Evolutionary conservation across 2,888 invertebrate species (phyloP).

Genomic region (Endotricha flammealis): DNA sequence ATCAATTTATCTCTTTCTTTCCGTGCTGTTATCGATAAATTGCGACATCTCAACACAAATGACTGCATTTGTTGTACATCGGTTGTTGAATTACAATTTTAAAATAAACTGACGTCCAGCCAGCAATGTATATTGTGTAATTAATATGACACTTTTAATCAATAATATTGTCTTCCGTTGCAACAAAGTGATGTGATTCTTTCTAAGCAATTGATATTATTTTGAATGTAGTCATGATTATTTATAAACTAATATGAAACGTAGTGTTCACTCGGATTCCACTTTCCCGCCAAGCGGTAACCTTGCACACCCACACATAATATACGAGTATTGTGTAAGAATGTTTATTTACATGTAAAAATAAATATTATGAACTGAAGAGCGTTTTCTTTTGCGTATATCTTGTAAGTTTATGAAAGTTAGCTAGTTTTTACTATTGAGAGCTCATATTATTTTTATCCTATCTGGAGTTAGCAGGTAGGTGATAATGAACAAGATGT

Average conservation of each 20-base stretch:
- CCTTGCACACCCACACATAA: conserved; percentile 63
- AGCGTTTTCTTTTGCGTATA: too few relatives aligned
- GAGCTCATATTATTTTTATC: too few relatives aligned
- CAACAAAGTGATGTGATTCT: too few relatives aligned
- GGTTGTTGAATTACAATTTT: conserved; percentile 17
- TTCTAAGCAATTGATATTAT: too few relatives aligned
- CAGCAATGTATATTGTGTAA: conserved; percentile 14
- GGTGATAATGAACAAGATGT: too few relatives aligned
- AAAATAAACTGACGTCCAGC: neutral
- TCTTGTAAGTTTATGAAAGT: too few relatives aligned
- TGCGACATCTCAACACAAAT: conserved; percentile 22
- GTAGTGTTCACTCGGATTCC: conserved; percentile 31
- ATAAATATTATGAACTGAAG: conserved; percentile 12
- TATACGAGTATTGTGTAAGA: conserved; percentile 51
- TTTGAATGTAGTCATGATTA: too few relatives aligned
- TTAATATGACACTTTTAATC: too few relatives aligned
- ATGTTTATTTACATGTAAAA: conserved; percentile 54
- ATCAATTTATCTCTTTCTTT: conserved; percentile 33
- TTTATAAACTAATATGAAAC: conserved; percentile 19
- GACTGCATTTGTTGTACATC: conserved; percentile 30
- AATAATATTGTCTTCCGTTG: too few relatives aligned
- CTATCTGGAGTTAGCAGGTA: too few relatives aligned
- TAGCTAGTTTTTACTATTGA: too few relatives aligned
- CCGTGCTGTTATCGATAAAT: conserved; percentile 51
- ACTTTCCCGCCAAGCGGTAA: conserved; percentile 63